Evolutionary conservation across 92 coral and sea anemone genomes (phyloP).

Genomic region (Siderastrea radians): DNA sequence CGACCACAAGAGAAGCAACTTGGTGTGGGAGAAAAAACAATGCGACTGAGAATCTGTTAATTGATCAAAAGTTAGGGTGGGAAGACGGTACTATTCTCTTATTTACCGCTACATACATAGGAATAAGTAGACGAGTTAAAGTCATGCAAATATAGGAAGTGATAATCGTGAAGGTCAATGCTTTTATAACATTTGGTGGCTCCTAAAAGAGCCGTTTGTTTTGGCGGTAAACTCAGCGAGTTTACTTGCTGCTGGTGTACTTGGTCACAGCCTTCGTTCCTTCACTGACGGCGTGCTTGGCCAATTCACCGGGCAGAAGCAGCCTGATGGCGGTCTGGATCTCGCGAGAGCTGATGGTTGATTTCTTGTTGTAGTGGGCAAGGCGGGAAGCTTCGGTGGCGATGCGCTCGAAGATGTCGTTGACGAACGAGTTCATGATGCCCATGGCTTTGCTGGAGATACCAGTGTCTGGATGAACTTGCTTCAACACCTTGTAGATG

Average conservation of each 20-base stretch:
- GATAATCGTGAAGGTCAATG: background rate
- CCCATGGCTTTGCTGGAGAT: conserved; percentile 96
- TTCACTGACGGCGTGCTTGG: conserved; percentile 88
- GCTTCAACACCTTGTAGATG: conserved; percentile 92
- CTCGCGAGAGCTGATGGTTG: conserved; percentile 95
- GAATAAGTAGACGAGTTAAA: too few species aligned
- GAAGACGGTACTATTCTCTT: too few species aligned
- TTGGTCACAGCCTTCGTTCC: conserved; percentile 87
- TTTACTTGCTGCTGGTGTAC: conserved; percentile 97
- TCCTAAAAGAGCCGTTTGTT: conserved; percentile 87
- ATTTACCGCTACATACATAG: too few species aligned
- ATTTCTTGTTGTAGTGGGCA: conserved; percentile 92
- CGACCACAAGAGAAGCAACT: too few species aligned
- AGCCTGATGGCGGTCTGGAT: conserved; percentile 82
- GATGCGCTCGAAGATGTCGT: conserved; percentile 92
- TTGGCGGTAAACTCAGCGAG: conserved; percentile 46
- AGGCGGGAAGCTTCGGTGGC: conserved; percentile 87
- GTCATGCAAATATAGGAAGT: too few species aligned
- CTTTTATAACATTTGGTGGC: conserved; percentile 69
- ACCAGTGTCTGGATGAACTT: conserved; percentile 96
- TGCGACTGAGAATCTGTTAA: too few species aligned
- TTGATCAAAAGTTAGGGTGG: too few species aligned
- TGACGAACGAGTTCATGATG: conserved; percentile 92
- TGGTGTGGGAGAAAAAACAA: too few species aligned
- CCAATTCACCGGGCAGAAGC: conserved; percentile 88